phyloP scores from a whole-genome alignment of 1,140 invertebrate species.

The Lutraria rhynchaena region DNA sequence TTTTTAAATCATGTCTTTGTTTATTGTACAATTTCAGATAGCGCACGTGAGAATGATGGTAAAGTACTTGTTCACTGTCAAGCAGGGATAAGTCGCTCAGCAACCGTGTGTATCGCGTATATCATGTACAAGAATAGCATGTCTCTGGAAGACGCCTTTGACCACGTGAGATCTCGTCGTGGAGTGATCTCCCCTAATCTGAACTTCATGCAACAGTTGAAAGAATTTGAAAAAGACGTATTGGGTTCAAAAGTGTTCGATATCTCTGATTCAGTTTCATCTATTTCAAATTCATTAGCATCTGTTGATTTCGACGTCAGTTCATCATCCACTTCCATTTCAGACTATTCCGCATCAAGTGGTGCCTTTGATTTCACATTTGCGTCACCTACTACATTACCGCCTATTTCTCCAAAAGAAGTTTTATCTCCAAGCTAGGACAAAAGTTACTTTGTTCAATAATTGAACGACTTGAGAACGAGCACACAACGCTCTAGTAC shows the following conservation, averaged over 20 bases:
- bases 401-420: slow-evolving; percentile 62
- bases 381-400: slow-evolving; percentile 49
- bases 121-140: slow-evolving; percentile 94
- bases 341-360: slow-evolving; percentile 45
- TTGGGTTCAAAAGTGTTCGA: slow-evolving; percentile 31
- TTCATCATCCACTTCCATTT: slow-evolving; percentile 43
- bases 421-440: slow-evolving; percentile 42
- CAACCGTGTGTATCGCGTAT: slow-evolving; percentile 96
- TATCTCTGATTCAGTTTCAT: slow-evolving; percentile 57
- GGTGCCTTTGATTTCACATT: slow-evolving; percentile 63
- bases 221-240: slow-evolving; percentile 83
- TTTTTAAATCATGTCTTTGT: neutral
- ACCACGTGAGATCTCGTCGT: slow-evolving; percentile 91
- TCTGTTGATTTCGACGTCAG: slow-evolving; percentile 59
- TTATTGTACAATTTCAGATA: slow-evolving; percentile 86
- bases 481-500: too few species aligned
- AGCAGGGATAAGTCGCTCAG: slow-evolving; percentile 96
- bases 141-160: slow-evolving; percentile 93
- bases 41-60: slow-evolving; percentile 88
- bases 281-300: slow-evolving; percentile 58
- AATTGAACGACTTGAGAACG: too few species aligned
- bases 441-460: too few species aligned
- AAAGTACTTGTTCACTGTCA: slow-evolving; percentile 96
- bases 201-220: slow-evolving; percentile 86
- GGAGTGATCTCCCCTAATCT: slow-evolving; percentile 95